Base-by-base conservation (phyloP, 2,888 invertebrate genomes). In the Mactromeris polynyma region DNA sequence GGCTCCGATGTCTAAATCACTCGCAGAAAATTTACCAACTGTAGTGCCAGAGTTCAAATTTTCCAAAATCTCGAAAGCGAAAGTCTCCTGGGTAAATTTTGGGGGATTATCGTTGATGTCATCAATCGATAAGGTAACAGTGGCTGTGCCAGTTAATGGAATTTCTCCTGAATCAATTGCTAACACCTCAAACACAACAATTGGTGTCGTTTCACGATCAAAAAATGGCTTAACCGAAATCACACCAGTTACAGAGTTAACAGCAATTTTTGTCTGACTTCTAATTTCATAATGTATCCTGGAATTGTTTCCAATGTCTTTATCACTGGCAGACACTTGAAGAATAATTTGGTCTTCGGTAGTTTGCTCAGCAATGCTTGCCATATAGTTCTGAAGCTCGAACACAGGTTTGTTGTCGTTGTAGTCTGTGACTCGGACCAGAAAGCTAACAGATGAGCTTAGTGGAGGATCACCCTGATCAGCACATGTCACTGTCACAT, bases 331-430 rank as follows among this genome's bases (percentile, higher is more conserved):
- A 58, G 98, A 97, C 14, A 99, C 98, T 93, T 98, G 98, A 4
- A 98, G 98, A 4, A 99, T 98, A 11, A 98, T 88, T 11, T 87
- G 87, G n/a, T 93, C 92, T 31, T 88, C 69, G 17, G 73, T 40
- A 19, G 92, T 93, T 87, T 95, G 95, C 88, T 95, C 95, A 42
- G 77, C 79, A 19, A 95, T 80, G 42, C 79, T 89, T 4, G 91
- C 93, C 26, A 89, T 87, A 81, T 95, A 94, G n/a, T 86, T 83
- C 9, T 51, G 11, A n/a, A 88, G 81, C 19, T 89, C 98, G 96
- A 99, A 99, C 82, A 98, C 97, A 0, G 99, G 99, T 95, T 98
- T 98, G 96, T 99, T 99, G 96, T 99, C 99, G 97, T 99, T 99
- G 81, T 98, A 98, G 97, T 99, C 99, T 84, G 98, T 97, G 1